These are phyloP conservation scores for Crocuta crocuta DNA, from an alignment of 2,113 vertebrate species.

Conservation along the genomic window DNA sequence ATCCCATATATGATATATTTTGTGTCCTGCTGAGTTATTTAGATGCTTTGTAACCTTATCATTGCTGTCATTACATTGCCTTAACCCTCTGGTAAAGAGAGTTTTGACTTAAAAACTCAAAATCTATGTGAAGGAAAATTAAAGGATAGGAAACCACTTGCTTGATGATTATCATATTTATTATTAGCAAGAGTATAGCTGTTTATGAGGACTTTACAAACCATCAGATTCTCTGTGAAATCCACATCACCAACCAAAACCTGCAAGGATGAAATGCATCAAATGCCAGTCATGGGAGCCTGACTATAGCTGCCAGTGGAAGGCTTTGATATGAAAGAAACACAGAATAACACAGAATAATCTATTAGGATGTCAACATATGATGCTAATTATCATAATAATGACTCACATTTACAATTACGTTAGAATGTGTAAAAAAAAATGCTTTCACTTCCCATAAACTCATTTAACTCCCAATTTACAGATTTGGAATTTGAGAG, in stretches of 20 bases:
- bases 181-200: not conserved
- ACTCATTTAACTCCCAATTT: constrained; percentile 47
- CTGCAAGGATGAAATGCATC: not conserved
- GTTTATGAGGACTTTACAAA: not conserved
- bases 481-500: not conserved
- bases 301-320: not conserved
- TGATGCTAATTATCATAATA: constrained; percentile 42
- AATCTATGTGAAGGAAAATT: not conserved
- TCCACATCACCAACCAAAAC: not conserved
- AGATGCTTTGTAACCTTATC: not conserved
- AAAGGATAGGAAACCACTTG: not conserved
- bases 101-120: not conserved
- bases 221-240: not conserved
- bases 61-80: not conserved
- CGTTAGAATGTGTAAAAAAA: not conserved
- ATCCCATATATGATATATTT: not conserved
- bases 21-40: not conserved
- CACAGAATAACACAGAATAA: constrained; percentile 46
- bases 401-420: constrained; percentile 20
- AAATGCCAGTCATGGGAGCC: not conserved
- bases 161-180: not conserved
- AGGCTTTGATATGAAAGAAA: constrained; percentile 22
- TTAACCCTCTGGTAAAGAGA: constrained; percentile 2
- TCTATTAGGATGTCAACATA: not conserved
- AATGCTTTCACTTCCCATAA: constrained; percentile 26